Base-by-base conservation (phyloP, 1,140 invertebrate genomes). In the Chironomus tepperi region DNA sequence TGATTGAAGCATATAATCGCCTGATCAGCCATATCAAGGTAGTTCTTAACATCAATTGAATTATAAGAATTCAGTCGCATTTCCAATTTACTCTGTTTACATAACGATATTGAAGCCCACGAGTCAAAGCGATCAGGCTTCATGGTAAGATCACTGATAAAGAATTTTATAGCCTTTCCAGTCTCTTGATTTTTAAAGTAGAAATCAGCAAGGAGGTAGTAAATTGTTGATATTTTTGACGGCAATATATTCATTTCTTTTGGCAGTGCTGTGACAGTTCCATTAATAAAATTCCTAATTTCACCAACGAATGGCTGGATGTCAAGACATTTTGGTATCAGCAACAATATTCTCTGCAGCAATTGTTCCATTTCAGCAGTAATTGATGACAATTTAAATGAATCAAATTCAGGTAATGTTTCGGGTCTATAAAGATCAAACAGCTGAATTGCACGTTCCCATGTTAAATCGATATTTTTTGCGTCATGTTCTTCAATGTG, bases 181-280 rank as follows among this genome's bases (percentile, higher is more conserved):
- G 90, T 89, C 75, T 93, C 93, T 76, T 90, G 91, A 78, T 84
- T 86, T 83, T 98, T 98, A 79, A 97, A 96, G 83, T 97, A 91
- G 84, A 92, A 95, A 84, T 98, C 96, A 7, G 89, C 96, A 43
- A 98, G 82, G 2, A 97, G 84, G 81, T 96, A 98, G 81, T 93
- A 98, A 70, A 96, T 88, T 64, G 92, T 89, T 16, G 86, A 83
- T 76, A 91, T 86, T 78, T 87, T 83, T 77, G 84, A 84, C 1
- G 86, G 87, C 16, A 86, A 78, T 10, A 82, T 76, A 47, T 79
- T 78, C 42, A 83, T 82, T 15, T 87, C 81, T 7, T 79, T 78
- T 0, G 89, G 87, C 73, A 89, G 79, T 75, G 83, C 83, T 2
- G 87, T 82, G 24, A 78, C 83, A 19, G 85, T 82, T 0, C 89